phyloP scores from a whole-genome alignment of 2,797 vertebrate genomes.

The Epinephelus awoara region DNA sequence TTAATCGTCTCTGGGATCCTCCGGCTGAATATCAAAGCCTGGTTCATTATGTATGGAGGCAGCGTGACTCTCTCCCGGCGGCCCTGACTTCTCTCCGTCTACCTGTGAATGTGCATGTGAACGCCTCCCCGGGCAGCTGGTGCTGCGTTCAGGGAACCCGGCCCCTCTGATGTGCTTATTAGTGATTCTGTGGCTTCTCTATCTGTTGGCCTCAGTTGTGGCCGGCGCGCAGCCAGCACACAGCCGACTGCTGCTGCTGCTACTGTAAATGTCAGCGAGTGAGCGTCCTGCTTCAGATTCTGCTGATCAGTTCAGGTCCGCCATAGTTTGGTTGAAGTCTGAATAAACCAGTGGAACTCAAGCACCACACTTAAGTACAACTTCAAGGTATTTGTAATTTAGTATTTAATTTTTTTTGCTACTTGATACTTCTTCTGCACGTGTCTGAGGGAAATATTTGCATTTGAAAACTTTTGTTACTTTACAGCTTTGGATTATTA shows the following conservation, averaged over 20 bases:
- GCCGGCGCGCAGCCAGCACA: not conserved
- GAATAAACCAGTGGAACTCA: not conserved
- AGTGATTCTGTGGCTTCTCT: slow-evolving; percentile 41
- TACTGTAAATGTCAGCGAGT: slow-evolving; percentile 55
- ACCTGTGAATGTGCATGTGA: slow-evolving; percentile 44
- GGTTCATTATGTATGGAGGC: slow-evolving; percentile 51
- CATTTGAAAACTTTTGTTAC: no score
- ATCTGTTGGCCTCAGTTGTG: slow-evolving; percentile 13
- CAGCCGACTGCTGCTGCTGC: slow-evolving; percentile 8
- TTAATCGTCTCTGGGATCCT: slow-evolving; percentile 48
- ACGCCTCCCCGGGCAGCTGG: slow-evolving; percentile 22
- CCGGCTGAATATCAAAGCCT: slow-evolving; percentile 48
- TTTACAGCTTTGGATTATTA: no score
- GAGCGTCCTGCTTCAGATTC: slow-evolving; percentile 47
- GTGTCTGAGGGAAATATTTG: no score
- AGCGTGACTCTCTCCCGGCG: slow-evolving; percentile 29
- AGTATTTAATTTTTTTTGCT: no score
- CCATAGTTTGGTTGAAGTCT: not conserved
- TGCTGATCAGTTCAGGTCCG: slow-evolving; percentile 27
- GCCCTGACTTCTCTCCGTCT: slow-evolving; percentile 30
- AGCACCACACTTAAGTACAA: no score
- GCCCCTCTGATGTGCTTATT: slow-evolving; percentile 43
- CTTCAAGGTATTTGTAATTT: not conserved
- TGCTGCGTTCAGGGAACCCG: slow-evolving; percentile 28
- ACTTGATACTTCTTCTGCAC: no score